These are phyloP conservation scores for Orestias chungarensis DNA, from an alignment of 2,797 vertebrate species.

Conservation along the genomic window DNA sequence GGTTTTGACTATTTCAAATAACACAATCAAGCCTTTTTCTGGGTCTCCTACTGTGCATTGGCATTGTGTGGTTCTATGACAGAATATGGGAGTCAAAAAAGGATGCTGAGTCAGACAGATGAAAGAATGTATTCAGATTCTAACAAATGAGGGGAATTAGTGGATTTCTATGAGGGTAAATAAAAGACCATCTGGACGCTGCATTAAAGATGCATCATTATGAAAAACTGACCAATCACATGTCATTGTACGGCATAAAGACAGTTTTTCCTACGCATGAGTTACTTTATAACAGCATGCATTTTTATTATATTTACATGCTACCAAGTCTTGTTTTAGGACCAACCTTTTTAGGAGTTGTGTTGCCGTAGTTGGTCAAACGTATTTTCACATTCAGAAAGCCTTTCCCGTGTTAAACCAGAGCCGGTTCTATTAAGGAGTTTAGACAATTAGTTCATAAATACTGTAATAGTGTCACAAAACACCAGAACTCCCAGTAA, in stretches of 20 bases:
- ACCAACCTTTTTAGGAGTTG: neutral
- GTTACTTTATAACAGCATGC: neutral
- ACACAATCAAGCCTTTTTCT: conserved; percentile 1
- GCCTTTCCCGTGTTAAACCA: neutral
- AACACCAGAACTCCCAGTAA: neutral
- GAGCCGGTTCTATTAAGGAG: neutral
- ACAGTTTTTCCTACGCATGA: neutral
- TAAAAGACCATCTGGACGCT: neutral
- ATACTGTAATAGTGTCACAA: neutral
- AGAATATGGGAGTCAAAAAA: neutral
- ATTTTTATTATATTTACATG: too few relatives aligned
- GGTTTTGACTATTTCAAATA: conserved; percentile 5
- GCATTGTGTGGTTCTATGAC: neutral
- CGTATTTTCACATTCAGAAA: neutral
- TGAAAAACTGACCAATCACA: neutral
- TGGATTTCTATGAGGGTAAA: conserved; percentile 1
- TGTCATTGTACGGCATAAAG: neutral
- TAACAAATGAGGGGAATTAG: neutral
- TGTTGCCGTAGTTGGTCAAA: neutral
- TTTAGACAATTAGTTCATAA: too few relatives aligned
- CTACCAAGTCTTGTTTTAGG: neutral
- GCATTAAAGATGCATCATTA: neutral
- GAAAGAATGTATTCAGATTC: neutral
- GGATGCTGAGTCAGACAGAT: neutral
- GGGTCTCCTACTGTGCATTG: neutral